A percentile compares a stretch with the other conserved stretches of the same genome.
Conservation (phyloP, 2,888 invertebrate species). For the Schrankia costaestrigalis region DNA sequence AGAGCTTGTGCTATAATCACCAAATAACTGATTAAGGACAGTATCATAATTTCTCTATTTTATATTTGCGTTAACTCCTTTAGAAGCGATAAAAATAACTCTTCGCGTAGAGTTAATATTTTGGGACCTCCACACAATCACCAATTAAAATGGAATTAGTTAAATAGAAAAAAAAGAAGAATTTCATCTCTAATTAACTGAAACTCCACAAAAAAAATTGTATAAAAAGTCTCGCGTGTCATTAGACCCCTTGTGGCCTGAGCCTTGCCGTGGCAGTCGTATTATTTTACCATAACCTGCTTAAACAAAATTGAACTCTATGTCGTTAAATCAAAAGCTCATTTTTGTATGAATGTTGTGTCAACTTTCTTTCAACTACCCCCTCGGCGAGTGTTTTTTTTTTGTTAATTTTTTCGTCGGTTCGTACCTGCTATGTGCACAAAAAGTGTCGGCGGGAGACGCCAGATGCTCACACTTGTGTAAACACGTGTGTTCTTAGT, state of each 20-base stretch:
- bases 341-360: constrained; percentile 15
- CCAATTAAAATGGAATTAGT: constrained; percentile 58
- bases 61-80: too few relatives aligned
- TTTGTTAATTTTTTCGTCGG: constrained; percentile 52
- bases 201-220: constrained; percentile 44
- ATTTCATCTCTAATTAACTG: constrained; percentile 62
- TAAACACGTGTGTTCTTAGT: constrained; percentile 35
- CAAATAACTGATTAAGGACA: too few relatives aligned
- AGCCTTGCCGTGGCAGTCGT: constrained; percentile 14
- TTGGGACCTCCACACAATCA: constrained; percentile 29
- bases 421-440: constrained; percentile 60
- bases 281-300: constrained; percentile 9
- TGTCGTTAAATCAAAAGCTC: constrained; percentile 6
- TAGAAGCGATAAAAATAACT: too few relatives aligned
- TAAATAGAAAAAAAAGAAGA: constrained; percentile 42
- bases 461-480: constrained; percentile 51
- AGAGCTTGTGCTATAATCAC: too few relatives aligned
- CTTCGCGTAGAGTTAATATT: constrained; percentile 17
- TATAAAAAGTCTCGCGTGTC: constrained; percentile 60
- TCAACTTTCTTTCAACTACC: constrained; percentile 44
- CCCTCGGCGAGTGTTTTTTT: constrained; percentile 54
- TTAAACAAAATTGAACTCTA: constrained; percentile 8
- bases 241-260: constrained; percentile 70
- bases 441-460: constrained; percentile 45
- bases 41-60: too few relatives aligned